phyloP scores from a whole-genome alignment of 2,888 invertebrate genomes.

The Xylophagus ater region DNA sequence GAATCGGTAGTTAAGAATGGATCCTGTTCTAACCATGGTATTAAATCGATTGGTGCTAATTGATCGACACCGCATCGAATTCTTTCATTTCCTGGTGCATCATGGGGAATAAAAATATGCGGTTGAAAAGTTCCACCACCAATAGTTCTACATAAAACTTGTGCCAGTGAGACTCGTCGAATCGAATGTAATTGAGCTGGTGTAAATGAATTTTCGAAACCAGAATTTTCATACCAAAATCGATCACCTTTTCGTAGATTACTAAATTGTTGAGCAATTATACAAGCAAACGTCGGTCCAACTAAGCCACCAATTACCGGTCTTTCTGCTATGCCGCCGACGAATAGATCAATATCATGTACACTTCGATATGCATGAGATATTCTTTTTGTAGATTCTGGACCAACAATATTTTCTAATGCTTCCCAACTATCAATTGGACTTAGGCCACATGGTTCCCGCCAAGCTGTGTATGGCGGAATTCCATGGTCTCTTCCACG shows the following conservation, averaged over 20 bases:
- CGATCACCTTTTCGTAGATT: conserved; percentile 66
- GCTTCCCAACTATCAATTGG: conserved; percentile 58
- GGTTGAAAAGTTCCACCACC: conserved; percentile 39
- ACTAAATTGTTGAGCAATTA: conserved; percentile 75
- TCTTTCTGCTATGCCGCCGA: conserved; percentile 71
- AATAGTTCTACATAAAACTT: conserved; percentile 44
- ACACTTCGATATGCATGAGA: conserved; percentile 52
- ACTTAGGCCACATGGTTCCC: conserved; percentile 64
- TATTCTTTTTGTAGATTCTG: conserved; percentile 51
- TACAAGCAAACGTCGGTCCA: conserved; percentile 80
- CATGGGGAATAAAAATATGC: conserved; percentile 35
- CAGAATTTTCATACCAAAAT: conserved; percentile 76
- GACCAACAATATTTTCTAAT: conserved; percentile 54
- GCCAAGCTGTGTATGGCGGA: conserved; percentile 67
- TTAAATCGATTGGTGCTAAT: conserved; percentile 31
- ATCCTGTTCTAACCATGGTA: conserved; percentile 37
- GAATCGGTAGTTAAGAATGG: conserved; percentile 22
- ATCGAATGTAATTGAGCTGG: conserved; percentile 65
- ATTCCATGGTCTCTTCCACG: conserved; percentile 79
- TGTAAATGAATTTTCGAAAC: conserved; percentile 61
- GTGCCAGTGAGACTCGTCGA: conserved; percentile 56
- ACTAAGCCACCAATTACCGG: conserved; percentile 70
- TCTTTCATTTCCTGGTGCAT: conserved; percentile 31
- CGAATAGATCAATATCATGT: conserved; percentile 75
- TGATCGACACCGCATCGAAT: conserved; percentile 29